Base-by-base conservation (phyloP, 2,888 invertebrate genomes). In the Phaedon cochleariae region DNA sequence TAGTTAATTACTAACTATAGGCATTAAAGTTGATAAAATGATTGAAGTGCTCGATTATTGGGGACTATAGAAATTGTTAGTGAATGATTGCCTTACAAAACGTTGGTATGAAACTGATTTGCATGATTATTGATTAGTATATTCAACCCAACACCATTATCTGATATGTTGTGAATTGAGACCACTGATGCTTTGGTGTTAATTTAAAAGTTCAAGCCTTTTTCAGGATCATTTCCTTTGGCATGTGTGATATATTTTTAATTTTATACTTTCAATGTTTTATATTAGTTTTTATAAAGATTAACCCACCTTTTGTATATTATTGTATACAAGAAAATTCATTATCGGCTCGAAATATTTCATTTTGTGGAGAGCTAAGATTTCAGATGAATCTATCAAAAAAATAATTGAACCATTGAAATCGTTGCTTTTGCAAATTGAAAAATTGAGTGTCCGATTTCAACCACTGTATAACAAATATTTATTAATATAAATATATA, bases 221-320 rank as follows among this genome's bases (percentile, higher is more conserved):
- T 4, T 41, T 15, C 41, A n/a, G 41, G 41, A 41, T 41, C 15
- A 41, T 15, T 41, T 41, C 41, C 41, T 41, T 41, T 41, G 41
- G 41, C 41, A 41, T 41, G 41, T 41, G 41, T 41, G 41, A 41
- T 41, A 41, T 41, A 41, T 41, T 41, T 41, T 41, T 41, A 41
- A 41, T 41, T 41, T 41, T 41, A 15, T 41, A 41, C 41, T 41
- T 41, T 41, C 15, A 41, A 15, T 41, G 15, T 12, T 41, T 41
- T 41, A 12, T 2, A 41, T 41, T 15, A 41, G 41, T n/a, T 41
- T 41, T 41, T 15, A 41, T 15, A 3, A 15, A 41, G 15, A 41
- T 15, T 41, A 41, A 34, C 12, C 6, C 34, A 34, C 12, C 34
- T 34, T 34, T 34, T 34, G 34, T 34, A 34, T 34, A n/a, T n/a